Base-by-base conservation (phyloP, 2,797 vertebrate genomes). In the Argyrosomus regius region DNA sequence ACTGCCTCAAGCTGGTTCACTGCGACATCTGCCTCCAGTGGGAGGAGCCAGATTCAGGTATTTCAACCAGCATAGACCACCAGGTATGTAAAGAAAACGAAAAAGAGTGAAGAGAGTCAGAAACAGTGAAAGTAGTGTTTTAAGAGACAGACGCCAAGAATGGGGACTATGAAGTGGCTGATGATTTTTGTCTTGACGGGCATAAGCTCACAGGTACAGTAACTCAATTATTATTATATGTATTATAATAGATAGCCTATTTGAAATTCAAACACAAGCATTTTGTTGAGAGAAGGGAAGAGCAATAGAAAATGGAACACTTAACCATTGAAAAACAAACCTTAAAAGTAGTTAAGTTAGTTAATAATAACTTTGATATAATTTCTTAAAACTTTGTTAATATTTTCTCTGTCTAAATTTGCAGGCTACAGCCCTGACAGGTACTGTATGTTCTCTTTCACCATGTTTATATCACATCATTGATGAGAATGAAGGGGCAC, bases 341-440 rank as follows among this genome's bases (percentile, higher is more conserved):
- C n/a, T 59, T 18, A 45, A 17, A 59, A 54, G 14, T 72, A 12
- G 6, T 35, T 59, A 26, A 24, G 31, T 5, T 13, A 5, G 9
- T 63, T 45, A 20, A n/a, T 41, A 48, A 12, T 60, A 59, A 63
- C 26, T 31, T 56, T 1, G 24, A 63, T 56, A 24, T 57, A 43
- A 54, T 18, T 43, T 24, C 3, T 39, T 50, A 22, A 52, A 62
- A 56, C 17, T 17, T 45, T 83, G 3, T 54, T 65, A 48, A 46
- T 73, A 9, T 64, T 58, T 57, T 79, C 24, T 56, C 8, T 11
- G 24, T 87, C 54, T 78, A 35, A 35, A 82, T 91, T 96, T 96
- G 75, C 96, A 97, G 97, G 84, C 87, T 88, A 78, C 87, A 88
- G 84, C 90, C 35, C 83, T 91, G 74, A 77, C 93, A 95, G 96